Evolutionary conservation across 2,797 vertebrate species (phyloP).

Genomic region (Eospalax fontanierii): DNA sequence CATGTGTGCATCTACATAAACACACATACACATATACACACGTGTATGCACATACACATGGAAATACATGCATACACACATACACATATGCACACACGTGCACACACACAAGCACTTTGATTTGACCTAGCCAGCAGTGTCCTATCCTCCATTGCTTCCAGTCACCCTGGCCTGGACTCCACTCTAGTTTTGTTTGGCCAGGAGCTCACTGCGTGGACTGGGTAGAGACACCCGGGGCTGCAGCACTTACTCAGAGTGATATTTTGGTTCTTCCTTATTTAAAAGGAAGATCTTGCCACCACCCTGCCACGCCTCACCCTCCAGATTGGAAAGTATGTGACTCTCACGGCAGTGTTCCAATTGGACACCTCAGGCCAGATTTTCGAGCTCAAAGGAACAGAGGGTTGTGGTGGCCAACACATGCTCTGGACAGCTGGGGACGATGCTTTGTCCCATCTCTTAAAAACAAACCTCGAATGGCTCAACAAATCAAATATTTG

Average conservation of each 20-base stretch:
- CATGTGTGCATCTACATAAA: background rate
- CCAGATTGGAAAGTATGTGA: slow-evolving; percentile 78
- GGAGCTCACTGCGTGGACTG: background rate
- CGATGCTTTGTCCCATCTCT: slow-evolving; percentile 71
- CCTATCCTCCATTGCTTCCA: background rate
- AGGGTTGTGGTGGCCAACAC: background rate
- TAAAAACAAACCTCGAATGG: slow-evolving; percentile 73
- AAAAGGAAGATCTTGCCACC: slow-evolving; percentile 47
- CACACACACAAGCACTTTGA: background rate
- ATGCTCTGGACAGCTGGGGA: slow-evolving; percentile 73
- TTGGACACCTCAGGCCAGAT: slow-evolving; percentile 56
- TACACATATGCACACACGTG: background rate
- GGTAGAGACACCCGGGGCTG: slow-evolving; percentile 22
- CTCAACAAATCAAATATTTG: slow-evolving; percentile 75
- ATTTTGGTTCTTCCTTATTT: slow-evolving; percentile 63
- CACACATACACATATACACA: background rate
- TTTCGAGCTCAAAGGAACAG: slow-evolving; percentile 59
- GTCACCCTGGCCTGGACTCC: slow-evolving; percentile 45
- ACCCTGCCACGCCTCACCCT: slow-evolving; percentile 58
- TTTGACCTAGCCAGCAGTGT: background rate
- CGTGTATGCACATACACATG: background rate
- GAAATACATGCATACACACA: too few species aligned
- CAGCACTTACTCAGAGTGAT: background rate
- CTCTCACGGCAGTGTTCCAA: background rate
- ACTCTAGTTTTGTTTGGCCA: slow-evolving; percentile 55